These are phyloP conservation scores for Origma solitaria DNA, from an alignment of 2,113 vertebrate species.

Conservation along the genomic window DNA sequence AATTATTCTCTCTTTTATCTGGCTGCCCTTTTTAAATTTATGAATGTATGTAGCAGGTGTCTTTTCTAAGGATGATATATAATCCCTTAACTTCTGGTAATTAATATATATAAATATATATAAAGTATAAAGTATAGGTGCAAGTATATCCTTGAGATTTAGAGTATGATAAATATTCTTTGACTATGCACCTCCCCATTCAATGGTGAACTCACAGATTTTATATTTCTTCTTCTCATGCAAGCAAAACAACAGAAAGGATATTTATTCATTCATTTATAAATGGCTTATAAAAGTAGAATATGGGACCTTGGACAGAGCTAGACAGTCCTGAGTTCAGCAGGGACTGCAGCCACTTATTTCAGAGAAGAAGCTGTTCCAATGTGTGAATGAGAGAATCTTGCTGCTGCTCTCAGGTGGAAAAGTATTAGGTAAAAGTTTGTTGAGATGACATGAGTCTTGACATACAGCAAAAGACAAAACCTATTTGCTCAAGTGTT, in stretches of 20 bases:
- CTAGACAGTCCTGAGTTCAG: not conserved
- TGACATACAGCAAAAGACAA: not conserved
- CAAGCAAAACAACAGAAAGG: not conserved
- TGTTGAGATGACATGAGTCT: not conserved
- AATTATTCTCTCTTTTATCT: not conserved
- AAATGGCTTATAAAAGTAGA: not conserved
- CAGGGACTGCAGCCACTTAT: not conserved
- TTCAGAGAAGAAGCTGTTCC: not conserved
- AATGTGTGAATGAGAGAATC: not conserved
- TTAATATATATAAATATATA: too few relatives aligned
- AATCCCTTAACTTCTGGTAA: not conserved
- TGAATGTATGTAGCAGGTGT: not conserved
- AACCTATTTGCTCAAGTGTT: not conserved
- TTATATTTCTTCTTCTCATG: not conserved
- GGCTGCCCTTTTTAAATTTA: not conserved
- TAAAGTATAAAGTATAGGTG: not conserved
- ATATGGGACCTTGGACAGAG: not conserved
- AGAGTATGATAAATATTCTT: not conserved
- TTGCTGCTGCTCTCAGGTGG: not conserved
- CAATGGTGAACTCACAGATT: not conserved
- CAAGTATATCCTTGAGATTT: not conserved
- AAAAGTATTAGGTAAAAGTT: not conserved
- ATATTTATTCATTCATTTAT: not conserved
- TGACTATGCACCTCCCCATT: not conserved
- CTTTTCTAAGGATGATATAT: not conserved